These are phyloP conservation scores for Polypterus senegalus DNA, from an alignment of 2,113 vertebrate genomes.

Conservation along the genomic window DNA sequence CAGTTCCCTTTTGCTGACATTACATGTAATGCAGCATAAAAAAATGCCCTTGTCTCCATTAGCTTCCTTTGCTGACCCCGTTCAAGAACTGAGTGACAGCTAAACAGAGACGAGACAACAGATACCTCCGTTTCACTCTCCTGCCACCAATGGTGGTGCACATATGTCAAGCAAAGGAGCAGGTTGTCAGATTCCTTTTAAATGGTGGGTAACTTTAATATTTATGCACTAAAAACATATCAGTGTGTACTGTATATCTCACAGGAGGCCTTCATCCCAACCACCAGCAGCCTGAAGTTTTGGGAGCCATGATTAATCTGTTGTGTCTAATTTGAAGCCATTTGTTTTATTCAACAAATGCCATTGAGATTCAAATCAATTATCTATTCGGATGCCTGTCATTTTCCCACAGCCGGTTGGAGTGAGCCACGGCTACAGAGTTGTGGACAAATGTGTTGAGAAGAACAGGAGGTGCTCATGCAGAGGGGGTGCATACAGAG, in stretches of 20 bases:
- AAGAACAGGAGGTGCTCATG: neutral
- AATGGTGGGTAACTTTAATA: too few relatives aligned
- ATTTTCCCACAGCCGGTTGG: slow-evolving; percentile 65
- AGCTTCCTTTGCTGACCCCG: too few relatives aligned
- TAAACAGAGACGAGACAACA: too few relatives aligned
- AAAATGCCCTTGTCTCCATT: too few relatives aligned
- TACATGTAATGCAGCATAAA: too few relatives aligned
- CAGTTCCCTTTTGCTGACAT: too few relatives aligned
- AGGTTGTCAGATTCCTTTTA: too few relatives aligned
- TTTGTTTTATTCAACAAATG: slow-evolving; percentile 2
- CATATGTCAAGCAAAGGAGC: too few relatives aligned
- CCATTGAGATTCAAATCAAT: slow-evolving; percentile 61
- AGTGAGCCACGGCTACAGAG: neutral
- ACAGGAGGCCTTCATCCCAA: too few relatives aligned
- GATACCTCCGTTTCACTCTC: neutral
- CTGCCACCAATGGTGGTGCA: neutral
- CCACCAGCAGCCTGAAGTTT: neutral
- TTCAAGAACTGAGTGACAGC: too few relatives aligned
- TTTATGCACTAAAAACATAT: too few relatives aligned
- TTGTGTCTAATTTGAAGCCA: slow-evolving; percentile 8
- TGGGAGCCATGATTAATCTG: neutral
- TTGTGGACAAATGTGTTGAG: neutral
- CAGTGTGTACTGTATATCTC: too few relatives aligned
- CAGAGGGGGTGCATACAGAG: slow-evolving; percentile 21
- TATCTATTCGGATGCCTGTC: slow-evolving; percentile 62